A percentile compares a stretch with the other conserved stretches of the same genome.
These are phyloP conservation scores for Drosophila anomelani DNA, from an alignment of 2,888 invertebrate genomes.

Conservation along the genomic window DNA sequence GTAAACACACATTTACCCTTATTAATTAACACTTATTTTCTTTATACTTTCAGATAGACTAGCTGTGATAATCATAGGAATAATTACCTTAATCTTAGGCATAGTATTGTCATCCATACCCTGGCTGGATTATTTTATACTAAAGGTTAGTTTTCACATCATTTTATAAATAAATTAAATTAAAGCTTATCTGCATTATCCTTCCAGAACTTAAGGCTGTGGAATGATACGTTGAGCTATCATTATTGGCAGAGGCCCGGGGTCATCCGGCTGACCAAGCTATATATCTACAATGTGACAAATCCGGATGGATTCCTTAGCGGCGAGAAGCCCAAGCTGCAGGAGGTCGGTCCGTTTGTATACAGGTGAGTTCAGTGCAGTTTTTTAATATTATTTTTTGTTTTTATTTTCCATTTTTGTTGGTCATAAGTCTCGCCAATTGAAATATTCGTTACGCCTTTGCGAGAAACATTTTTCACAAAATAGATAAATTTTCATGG, in stretches of 20 bases:
- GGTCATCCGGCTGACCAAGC: constrained; percentile 92
- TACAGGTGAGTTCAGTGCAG: constrained; percentile 87
- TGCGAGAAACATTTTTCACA: constrained; percentile 32
- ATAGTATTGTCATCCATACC: constrained; percentile 93
- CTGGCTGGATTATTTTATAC: constrained; percentile 94
- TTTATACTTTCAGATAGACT: constrained; percentile 89
- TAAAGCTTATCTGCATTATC: neutral
- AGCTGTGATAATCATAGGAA: constrained; percentile 91
- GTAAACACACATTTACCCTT: neutral
- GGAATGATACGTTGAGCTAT: constrained; percentile 94
- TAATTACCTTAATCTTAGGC: constrained; percentile 91
- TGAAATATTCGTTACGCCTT: constrained; percentile 62
- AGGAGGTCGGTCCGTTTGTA: constrained; percentile 94
- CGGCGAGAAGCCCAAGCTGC: constrained; percentile 92
- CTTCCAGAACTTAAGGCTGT: constrained; percentile 91
- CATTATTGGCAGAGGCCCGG: constrained; percentile 96
- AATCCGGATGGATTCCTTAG: constrained; percentile 92
- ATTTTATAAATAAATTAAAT: neutral
- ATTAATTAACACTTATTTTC: neutral
- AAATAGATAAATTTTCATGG: constrained; percentile 55
- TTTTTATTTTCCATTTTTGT: neutral
- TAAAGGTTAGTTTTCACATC: constrained; percentile 87
- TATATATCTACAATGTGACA: constrained; percentile 95
- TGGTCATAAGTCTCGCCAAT: constrained; percentile 15
- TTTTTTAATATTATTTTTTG: neutral